A percentile compares a stretch with the other conserved stretches of the same genome.
Evolutionary conservation across 2,888 invertebrate species (phyloP).

Genomic region (Diaperis boleti): DNA sequence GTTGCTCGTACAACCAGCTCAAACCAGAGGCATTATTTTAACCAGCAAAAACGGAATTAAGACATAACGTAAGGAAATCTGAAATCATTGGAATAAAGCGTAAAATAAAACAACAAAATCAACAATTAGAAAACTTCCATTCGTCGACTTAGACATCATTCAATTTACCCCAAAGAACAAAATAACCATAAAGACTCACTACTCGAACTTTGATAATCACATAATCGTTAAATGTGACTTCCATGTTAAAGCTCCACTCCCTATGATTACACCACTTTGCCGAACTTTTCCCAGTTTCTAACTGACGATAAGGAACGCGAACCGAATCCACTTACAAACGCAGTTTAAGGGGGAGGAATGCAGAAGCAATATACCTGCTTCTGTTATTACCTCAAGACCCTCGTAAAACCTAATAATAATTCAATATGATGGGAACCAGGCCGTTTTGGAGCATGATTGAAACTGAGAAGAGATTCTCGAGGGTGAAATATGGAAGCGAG

Average conservation of each 20-base stretch:
- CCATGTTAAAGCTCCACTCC: constrained; percentile 7
- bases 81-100: too few relatives aligned
- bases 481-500: constrained; percentile 5
- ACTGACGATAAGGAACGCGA: not conserved
- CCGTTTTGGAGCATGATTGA: constrained; percentile 13
- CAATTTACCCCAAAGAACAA: not conserved
- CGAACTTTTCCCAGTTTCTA: constrained; percentile 1
- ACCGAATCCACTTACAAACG: constrained; percentile 3
- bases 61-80: too few relatives aligned
- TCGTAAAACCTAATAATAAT: constrained; percentile 20
- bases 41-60: too few relatives aligned
- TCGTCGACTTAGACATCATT: not conserved
- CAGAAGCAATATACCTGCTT: constrained; percentile 1
- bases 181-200: not conserved
- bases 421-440: constrained; percentile 2
- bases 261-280: not conserved
- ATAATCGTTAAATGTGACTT: constrained; percentile 1
- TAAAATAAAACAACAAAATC: too few relatives aligned
- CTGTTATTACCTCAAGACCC: constrained; percentile 1
- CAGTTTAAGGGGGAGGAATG: not conserved
- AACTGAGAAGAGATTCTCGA: constrained; percentile 4
- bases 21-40: too few relatives aligned
- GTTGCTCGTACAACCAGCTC: too few relatives aligned
- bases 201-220: constrained; percentile 2
- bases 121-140: too few relatives aligned